Evolutionary conservation across 2,113 vertebrate genomes (phyloP), one percentile per base, ranked within the genome.

Genomic region (Hyperoodon ampullatus): DNA sequence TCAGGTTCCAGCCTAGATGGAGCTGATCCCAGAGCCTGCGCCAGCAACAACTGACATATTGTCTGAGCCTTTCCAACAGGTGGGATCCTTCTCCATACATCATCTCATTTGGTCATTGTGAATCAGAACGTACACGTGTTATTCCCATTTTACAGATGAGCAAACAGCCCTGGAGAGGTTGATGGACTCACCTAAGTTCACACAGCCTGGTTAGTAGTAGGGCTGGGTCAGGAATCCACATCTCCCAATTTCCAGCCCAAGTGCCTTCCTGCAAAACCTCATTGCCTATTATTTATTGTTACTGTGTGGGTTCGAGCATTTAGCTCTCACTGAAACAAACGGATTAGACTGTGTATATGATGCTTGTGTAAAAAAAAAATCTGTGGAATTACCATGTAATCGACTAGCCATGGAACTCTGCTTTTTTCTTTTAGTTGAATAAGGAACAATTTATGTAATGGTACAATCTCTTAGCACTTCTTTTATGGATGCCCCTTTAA

Each of bases 71-170:
- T 84, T 93, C 65, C 53, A 87, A 39, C 12, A 71, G n/a, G 39
- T 39, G 35, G 26, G 11, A 77, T 75, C 14, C 35, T 60, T 53
- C 83, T 55, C 30, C 81, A 55, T 30, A 66, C 55, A 50, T 30
- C 44, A 71, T 65, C 24, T 84, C 21, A 33, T 70, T 90, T 28
- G 11, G 68, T 87, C 24, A 61, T 60, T 89, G 42, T 88, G 55
- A 84, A 18, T 92, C 55, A 33, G 6, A 89, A 84, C 33, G 12
- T 65, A 1, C 55, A 89, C 39, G 19, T 78, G 26, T 86, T 88
- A 12, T 68, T 92, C 63, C 90, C 66, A 90, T 90, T 96, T 95
- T 90, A 55, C 47, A 94, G 70, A 82, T 61, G 82, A 92, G 15
- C 28, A 93, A 55, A 58, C 13, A 78, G 81, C 66, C 66, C 30